Evolutionary conservation across 2,888 invertebrate genomes (phyloP).

Genomic region (Nephrotoma guestfalica): DNA sequence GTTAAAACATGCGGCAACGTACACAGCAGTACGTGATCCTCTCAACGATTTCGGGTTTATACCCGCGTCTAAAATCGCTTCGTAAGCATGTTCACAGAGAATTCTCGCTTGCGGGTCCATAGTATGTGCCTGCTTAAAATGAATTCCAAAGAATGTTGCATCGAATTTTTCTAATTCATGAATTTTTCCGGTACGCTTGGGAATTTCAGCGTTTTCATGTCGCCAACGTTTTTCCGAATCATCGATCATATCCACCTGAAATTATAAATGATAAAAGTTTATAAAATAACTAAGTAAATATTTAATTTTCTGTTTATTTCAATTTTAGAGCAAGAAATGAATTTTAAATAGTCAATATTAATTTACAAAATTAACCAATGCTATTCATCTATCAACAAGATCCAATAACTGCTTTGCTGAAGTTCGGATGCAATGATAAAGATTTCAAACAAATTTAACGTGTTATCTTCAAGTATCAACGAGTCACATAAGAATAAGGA

Average conservation of each 20-base stretch:
- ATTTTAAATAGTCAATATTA: no score
- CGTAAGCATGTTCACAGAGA: constrained; percentile 61
- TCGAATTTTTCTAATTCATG: constrained; percentile 57
- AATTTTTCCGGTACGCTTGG: constrained; percentile 57
- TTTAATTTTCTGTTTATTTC: no score
- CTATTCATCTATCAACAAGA: no score
- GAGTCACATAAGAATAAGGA: no score
- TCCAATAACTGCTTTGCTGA: no score
- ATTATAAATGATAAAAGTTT: background rate
- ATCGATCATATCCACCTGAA: constrained; percentile 65
- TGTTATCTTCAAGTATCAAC: no score
- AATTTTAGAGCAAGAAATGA: no score
- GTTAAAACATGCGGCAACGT: constrained; percentile 53
- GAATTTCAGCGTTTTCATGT: constrained; percentile 55
- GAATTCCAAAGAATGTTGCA: constrained; percentile 60
- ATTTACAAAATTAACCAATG: no score
- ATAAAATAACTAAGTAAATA: constrained; percentile 13
- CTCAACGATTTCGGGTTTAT: constrained; percentile 48
- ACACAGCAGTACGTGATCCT: constrained; percentile 57
- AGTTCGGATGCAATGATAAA: no score
- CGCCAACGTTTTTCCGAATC: constrained; percentile 66
- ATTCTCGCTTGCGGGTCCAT: constrained; percentile 69
- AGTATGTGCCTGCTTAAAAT: constrained; percentile 58
- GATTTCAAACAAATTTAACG: no score
- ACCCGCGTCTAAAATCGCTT: constrained; percentile 63